A percentile compares a stretch with the other conserved stretches of the same genome.
Evolutionary conservation across 2,888 invertebrate genomes (phyloP).

Genomic region (Villa cingulata): DNA sequence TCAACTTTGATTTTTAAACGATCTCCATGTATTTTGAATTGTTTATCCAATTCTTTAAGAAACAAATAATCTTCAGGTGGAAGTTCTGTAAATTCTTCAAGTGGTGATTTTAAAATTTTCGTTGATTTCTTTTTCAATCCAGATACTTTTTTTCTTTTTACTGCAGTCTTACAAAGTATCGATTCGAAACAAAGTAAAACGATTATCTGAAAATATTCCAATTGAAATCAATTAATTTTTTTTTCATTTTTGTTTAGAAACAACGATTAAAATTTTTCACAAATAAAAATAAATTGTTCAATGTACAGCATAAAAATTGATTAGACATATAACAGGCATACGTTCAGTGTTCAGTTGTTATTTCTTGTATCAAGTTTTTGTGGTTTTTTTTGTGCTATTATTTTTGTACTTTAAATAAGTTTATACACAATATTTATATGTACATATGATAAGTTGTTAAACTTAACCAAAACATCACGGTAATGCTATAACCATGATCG

Average conservation of each 20-base stretch:
- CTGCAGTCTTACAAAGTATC: constrained; percentile 11
- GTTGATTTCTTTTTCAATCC: constrained; percentile 26
- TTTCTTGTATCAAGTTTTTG: too few relatives aligned
- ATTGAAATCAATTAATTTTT: not conserved
- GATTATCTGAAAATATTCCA: not conserved
- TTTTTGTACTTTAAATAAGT: too few relatives aligned
- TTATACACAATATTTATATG: too few relatives aligned
- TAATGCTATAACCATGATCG: too few relatives aligned
- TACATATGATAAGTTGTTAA: too few relatives aligned
- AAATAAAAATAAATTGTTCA: too few relatives aligned
- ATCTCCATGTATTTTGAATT: constrained; percentile 32
- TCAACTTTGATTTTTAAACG: constrained; percentile 34
- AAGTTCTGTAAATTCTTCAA: constrained; percentile 27
- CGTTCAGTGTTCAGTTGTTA: too few relatives aligned
- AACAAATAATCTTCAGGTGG: constrained; percentile 32
- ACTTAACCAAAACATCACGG: too few relatives aligned
- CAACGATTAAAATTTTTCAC: too few relatives aligned
- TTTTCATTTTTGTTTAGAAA: not conserved
- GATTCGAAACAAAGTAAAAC: not conserved
- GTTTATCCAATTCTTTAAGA: constrained; percentile 34
- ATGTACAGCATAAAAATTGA: too few relatives aligned
- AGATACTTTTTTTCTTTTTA: constrained; percentile 28
- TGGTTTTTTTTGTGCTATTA: too few relatives aligned
- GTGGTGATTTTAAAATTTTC: constrained; percentile 21
- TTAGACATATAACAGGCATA: too few relatives aligned